Evolutionary conservation across 2,888 invertebrate genomes (phyloP), one percentile per base, ranked within the genome.

Genomic region (Aplocera efformata): DNA sequence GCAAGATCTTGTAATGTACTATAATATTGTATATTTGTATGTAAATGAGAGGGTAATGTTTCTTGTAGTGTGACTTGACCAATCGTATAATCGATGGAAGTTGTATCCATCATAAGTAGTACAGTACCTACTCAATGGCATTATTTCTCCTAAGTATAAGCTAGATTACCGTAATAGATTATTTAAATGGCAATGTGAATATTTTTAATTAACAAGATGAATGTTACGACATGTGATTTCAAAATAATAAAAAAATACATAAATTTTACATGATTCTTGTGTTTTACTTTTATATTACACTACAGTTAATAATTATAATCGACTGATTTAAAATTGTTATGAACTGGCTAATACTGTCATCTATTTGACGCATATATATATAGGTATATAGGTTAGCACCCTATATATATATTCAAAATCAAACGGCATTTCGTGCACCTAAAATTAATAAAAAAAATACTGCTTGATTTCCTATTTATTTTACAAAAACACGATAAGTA

Each of bases 111-210:
- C 83, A 64, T 45, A 66, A 64, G 75, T 81, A 82, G 81, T 79
- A 79, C 40, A 45, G 45, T 40, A 45, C 40, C 39, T 32, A 40
- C 78, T 79, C 81, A 77, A 83, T 83, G 88, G 86, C 85, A 86
- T 88, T 88, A 85, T 83, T 85, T 86, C 84, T 85, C 79, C 60
- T 84, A 81, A 79, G 57, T 79, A 49, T 86, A 86, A 85, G 85
- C 89, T 90, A 89, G 89, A 83, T 76, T 83, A 88, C 89, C 81
- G 85, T 85, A 88, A 89, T 89, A 89, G 89, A 90, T 88, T 89
- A 90, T 88, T 88, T 84, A 85, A 90, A 89, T 88, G 88, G 90
- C 88, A 91, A 89, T 91, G 90, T 90, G 90, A 90, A 90, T 90
- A 90, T 90, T 90, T 90, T 90, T 90, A 90, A 90, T 90, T 89